Evolutionary conservation across 2,888 invertebrate genomes (phyloP), one percentile per base, ranked within the genome.

Genomic region (Scotopteryx bipunctaria): DNA sequence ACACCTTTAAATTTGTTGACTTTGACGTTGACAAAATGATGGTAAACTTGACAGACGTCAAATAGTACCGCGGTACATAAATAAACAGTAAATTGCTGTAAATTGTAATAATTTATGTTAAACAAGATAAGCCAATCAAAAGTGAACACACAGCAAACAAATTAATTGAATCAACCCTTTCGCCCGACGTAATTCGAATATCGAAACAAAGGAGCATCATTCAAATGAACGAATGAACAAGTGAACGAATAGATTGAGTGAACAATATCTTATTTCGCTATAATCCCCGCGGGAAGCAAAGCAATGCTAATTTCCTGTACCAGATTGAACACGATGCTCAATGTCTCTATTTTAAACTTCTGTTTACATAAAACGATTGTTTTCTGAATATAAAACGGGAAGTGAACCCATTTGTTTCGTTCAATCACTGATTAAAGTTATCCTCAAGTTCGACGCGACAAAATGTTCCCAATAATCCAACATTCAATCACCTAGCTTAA

Each of bases 231-330:
- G 75, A 77, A 80, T 70, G 70, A 81, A 81, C 76, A 73, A 81
- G 75, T 75, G 76, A 81, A 77, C 79, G 82, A 78, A 80, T 78
- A 83, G 85, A 85, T 86, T 78, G 83, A 76, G 79, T 83, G 80
- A 86, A 88, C 86, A 88, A 89, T 88, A 88, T 89, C 89, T 89
- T 88, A 86, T 87, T 87, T 87, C 77, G 82, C 82, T 79, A 86
- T 87, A 86, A 86, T 86, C 87, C 86, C 73, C 73, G 62, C 75
- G 77, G 81, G 85, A 85, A 82, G 83, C 78, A 76, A 67, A 81
- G 84, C 79, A 76, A 68, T 82, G 83, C 86, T 87, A 89, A 90
- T 90, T 90, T 89, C 89, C 88, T 88, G 87, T 75, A 73, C 77
- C 82, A 79, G 87, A 88, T 86, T 84, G 78, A 78, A 78, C 71